A percentile compares a stretch with the other conserved stretches of the same genome.
Evolutionary conservation across 2,797 vertebrate genomes (phyloP).

Genomic region (Tadarida brasiliensis): DNA sequence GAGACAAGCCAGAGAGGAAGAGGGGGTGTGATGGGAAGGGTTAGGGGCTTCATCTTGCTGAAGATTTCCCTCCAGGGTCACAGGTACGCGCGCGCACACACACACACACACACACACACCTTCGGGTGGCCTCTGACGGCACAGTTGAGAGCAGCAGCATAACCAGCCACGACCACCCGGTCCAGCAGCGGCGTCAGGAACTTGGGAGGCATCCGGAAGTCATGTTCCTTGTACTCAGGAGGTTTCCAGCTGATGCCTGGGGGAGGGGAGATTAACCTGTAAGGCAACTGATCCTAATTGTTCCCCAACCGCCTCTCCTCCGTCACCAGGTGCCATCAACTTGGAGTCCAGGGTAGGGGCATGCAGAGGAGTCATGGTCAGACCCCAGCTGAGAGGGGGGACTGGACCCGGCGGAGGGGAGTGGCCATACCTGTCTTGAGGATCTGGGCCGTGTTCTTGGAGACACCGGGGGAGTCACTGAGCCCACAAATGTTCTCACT

Average conservation of each 20-base stretch:
- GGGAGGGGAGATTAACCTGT: not conserved
- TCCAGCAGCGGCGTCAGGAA: conserved; percentile 93
- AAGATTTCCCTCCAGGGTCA: not conserved
- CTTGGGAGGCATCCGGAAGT: conserved; percentile 89
- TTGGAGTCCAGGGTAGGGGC: not conserved
- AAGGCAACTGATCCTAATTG: accelerated
- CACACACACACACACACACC: conserved; percentile 80
- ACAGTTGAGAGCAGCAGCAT: conserved; percentile 93
- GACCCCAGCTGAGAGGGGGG: accelerated
- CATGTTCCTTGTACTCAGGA: conserved; percentile 89
- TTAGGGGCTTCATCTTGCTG: not conserved
- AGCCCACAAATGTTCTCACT: conserved; percentile 94
- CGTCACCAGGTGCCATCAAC: not conserved
- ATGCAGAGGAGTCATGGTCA: no score
- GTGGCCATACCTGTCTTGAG: conserved; percentile 90
- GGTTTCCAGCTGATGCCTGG: conserved; percentile 87
- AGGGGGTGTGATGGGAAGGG: not conserved
- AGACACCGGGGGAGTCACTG: conserved; percentile 89
- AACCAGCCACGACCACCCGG: conserved; percentile 93
- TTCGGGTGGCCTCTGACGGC: conserved; percentile 93
- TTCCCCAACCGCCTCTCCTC: not conserved
- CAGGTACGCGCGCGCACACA: accelerated
- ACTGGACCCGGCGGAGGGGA: accelerated
- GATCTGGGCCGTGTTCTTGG: conserved; percentile 93
- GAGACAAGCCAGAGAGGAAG: not conserved